Evolutionary conservation across 2,888 invertebrate species (phyloP), one percentile per base, ranked within the genome.

Genomic region (Amphipoea oculea): DNA sequence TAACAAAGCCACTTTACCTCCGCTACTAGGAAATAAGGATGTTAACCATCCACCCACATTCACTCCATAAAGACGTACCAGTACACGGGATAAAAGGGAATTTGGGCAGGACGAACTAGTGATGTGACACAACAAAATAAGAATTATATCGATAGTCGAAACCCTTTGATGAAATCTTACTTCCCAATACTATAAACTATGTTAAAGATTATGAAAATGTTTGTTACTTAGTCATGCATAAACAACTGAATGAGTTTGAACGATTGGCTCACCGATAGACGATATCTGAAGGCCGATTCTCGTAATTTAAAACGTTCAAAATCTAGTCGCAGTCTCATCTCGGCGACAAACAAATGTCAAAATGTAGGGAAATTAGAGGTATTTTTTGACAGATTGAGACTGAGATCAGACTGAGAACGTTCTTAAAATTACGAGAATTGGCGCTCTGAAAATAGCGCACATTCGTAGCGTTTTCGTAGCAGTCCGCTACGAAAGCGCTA

Each of bases 1-100:
- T 66, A 78, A 81, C 86, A 78, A 76, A 78, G 78, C 76, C 72
- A 82, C 73, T 86, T 85, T 83, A 83, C 77, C 60, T 69, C 40
- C 29, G 36, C 65, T 73, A 75, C 80, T 83, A 76, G 54, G 65
- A 68, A 83, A 73, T 73, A 60, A 77, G 69, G 69, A 80, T 62
- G 76, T 79, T 79, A 79, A 78, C 66, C 81, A 79, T 66, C 63
- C 54, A 69, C 86, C 80, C 74, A 86, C 83, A 78, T 80, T 65
- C 4, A 74, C 73, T 78, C 67, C 65, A 65, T 70, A 83, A 86
- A 83, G 67, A 80, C 73, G 67, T 76, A 75, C 73, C 65, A 63
- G 73, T 76, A 85, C 48, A 73, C 42, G 45, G 67, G 72, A 75
- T 80, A 45, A 75, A 79, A 80, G 74, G 60, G 72, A 67, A 79